Percentiles rank a stretch among this genome's conserved stretches.
These are phyloP conservation scores for Plagiodera versicolora DNA, from an alignment of 2,888 invertebrate species.

Conservation along the genomic window DNA sequence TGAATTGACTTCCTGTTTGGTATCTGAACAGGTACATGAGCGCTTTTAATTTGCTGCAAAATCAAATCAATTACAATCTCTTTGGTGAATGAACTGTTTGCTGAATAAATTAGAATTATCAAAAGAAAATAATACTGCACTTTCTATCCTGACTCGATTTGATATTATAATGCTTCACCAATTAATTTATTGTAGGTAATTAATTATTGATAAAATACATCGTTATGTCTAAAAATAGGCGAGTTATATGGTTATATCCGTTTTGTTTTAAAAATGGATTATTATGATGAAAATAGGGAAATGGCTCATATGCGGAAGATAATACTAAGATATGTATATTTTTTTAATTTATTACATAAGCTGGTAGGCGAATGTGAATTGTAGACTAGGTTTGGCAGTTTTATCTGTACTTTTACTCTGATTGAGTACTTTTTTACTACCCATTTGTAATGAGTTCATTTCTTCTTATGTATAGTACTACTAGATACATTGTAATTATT, in stretches of 20 bases:
- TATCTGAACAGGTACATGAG: background rate
- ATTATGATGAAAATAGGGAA: background rate
- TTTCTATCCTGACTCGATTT: conserved; percentile 9
- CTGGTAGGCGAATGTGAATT: background rate
- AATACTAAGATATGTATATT: background rate
- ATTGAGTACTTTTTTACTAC: background rate
- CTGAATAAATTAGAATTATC: conserved; percentile 4
- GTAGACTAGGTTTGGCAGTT: background rate
- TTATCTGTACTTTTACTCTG: conserved; percentile 6
- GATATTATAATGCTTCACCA: conserved; percentile 9
- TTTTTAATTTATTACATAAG: background rate
- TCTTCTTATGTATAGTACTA: conserved; percentile 16
- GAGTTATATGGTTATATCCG: background rate
- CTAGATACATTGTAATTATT: conserved; percentile 23
- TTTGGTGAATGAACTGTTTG: conserved; percentile 6
- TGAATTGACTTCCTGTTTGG: too few relatives aligned
- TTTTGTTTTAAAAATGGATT: conserved; percentile 14
- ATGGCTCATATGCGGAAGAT: background rate
- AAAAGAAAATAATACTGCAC: conserved; percentile 4
- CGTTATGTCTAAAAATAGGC: conserved; percentile 8
- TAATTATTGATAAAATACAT: conserved; percentile 3
- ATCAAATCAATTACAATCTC: background rate
- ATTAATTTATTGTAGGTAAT: conserved; percentile 10
- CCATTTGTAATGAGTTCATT: background rate
- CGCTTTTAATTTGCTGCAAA: background rate